A percentile compares a stretch with the other conserved stretches of the same genome.
These are phyloP conservation scores for Diabrotica undecimpunctata DNA, from an alignment of 1,140 invertebrate species.

Conservation along the genomic window DNA sequence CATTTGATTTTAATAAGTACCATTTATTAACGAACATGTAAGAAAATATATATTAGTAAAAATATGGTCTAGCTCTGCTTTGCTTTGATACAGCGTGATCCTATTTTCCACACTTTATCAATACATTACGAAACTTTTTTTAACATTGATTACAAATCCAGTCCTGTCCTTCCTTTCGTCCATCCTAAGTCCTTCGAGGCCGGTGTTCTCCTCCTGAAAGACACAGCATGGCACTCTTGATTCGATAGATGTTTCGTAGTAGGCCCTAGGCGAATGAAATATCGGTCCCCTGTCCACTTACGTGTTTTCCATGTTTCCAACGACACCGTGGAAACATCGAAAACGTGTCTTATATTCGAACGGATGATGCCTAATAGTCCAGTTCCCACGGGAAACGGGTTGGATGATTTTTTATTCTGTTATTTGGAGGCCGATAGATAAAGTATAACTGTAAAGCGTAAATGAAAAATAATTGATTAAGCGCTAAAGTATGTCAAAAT, in stretches of 20 bases:
- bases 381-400: constrained; percentile 26
- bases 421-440: too few species aligned
- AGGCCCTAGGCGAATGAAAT: constrained; percentile 35
- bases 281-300: constrained; percentile 43
- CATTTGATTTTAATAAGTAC: too few species aligned
- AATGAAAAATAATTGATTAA: too few species aligned
- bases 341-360: constrained; percentile 25
- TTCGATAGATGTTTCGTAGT: constrained; percentile 33
- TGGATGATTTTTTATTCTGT: neutral
- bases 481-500: too few species aligned
- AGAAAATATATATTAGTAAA: too few species aligned
- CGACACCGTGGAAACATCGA: constrained; percentile 19
- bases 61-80: too few species aligned
- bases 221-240: constrained; percentile 35
- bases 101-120: too few species aligned
- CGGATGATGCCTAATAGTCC: constrained; percentile 30
- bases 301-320: constrained; percentile 37
- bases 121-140: too few species aligned
- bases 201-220: constrained; percentile 16
- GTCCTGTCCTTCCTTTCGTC: neutral
- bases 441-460: too few species aligned
- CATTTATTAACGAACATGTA: too few species aligned
- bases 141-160: neutral
- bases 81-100: too few species aligned
- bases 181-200: constrained; percentile 1